Conservation (phyloP, 1,140 invertebrate species). For the Bicyclus anynana region DNA sequence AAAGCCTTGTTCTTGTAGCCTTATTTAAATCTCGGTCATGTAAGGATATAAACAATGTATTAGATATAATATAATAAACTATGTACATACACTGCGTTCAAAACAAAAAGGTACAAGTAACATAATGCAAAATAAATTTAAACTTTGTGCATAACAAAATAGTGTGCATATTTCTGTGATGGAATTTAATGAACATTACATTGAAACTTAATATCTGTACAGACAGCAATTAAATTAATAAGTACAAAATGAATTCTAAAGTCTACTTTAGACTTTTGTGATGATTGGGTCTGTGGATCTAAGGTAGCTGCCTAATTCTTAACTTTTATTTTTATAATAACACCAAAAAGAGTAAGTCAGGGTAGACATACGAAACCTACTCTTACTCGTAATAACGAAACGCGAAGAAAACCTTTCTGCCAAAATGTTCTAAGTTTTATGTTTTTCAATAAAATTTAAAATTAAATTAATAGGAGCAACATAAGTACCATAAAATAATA, state of each 20-base stretch:
- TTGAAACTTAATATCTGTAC: constrained; percentile 17
- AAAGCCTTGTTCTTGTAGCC: neutral
- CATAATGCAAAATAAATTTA: constrained; percentile 5
- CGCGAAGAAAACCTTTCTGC: too few relatives aligned
- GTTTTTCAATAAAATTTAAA: too few relatives aligned
- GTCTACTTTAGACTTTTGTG: too few relatives aligned
- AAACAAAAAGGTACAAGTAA: constrained; percentile 18
- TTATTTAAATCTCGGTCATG: constrained; percentile 39
- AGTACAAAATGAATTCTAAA: neutral
- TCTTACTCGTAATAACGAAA: too few relatives aligned
- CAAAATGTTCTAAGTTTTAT: too few relatives aligned
- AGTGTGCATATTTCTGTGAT: constrained; percentile 15
- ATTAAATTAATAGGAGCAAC: too few relatives aligned
- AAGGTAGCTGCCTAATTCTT: too few relatives aligned
- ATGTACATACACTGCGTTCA: neutral
- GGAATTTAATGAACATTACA: constrained; percentile 20
- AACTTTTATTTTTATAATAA: too few relatives aligned
- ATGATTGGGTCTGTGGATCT: too few relatives aligned
- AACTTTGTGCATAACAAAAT: neutral
- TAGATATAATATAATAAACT: constrained; percentile 13
- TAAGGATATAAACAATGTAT: constrained; percentile 41
- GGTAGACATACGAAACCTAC: too few relatives aligned
- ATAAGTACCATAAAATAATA: too few relatives aligned
- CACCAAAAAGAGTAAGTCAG: too few relatives aligned
- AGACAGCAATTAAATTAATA: constrained; percentile 8